Conservation (phyloP, 2,113 vertebrate genomes). For the Periophthalmodon schlosseri region DNA sequence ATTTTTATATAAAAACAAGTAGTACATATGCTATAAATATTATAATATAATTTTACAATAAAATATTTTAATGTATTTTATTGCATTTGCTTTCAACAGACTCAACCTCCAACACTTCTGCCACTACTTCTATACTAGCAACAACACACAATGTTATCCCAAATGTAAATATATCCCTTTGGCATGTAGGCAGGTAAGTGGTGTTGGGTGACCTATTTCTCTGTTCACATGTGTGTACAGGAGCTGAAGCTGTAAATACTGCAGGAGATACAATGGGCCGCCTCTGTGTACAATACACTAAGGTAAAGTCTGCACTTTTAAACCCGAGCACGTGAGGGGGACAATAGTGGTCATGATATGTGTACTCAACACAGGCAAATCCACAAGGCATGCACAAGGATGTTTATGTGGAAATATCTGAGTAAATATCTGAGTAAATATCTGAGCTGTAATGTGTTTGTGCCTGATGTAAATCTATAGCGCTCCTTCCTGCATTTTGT, state of each 20-base stretch:
- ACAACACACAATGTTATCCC: background rate
- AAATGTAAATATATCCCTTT: background rate
- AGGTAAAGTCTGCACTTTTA: background rate
- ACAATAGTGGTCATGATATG: background rate
- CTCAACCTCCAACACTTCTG: background rate
- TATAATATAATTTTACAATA: background rate
- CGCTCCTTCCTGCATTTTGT: too few species aligned
- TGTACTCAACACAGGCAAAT: constrained; percentile 25
- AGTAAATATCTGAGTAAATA: too few species aligned
- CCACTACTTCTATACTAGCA: background rate
- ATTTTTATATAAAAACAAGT: too few species aligned
- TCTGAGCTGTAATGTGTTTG: too few species aligned
- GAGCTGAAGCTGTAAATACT: constrained; percentile 21
- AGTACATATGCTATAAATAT: background rate
- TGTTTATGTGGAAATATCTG: background rate
- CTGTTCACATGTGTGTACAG: constrained; percentile 6
- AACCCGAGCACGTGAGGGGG: background rate
- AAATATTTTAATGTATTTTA: background rate
- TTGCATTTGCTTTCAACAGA: background rate
- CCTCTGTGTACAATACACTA: constrained; percentile 45
- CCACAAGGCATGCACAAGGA: constrained; percentile 17
- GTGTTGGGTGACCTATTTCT: constrained; percentile 14
- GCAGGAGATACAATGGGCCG: constrained; percentile 18
- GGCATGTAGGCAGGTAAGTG: background rate
- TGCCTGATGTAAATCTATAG: too few species aligned